Evolutionary conservation across 1,140 invertebrate genomes (phyloP), one percentile per base, ranked within the genome.

Genomic region (Apis cerana): DNA sequence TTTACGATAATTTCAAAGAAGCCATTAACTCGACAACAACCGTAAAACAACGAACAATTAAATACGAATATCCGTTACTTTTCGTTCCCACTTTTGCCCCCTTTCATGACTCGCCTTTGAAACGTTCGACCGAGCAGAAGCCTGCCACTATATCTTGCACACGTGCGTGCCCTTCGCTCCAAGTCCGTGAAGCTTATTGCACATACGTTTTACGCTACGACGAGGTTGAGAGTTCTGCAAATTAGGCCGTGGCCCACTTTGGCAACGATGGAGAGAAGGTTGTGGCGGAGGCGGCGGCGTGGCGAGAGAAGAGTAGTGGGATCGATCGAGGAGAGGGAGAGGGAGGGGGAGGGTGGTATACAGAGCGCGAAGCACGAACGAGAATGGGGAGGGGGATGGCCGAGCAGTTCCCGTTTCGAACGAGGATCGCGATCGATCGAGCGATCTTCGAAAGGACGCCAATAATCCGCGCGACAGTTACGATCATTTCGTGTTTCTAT

Each of bases 231-330:
- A 91, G 88, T 90, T 88, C 84, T 89, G 90, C 89, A 91, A 94
- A 94, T 94, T 93, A 90, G 92, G 91, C 92, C 93, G 91, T 94
- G 93, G 93, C 93, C 92, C 93, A 94, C 90, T 93, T 94, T 89
- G 86, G 65, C 70, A 69, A 83, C 83, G 82, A 90, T 80, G 86
- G 80, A 85, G 81, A 76, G 84, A 78, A 68, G 80, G 82, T 52
- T 77, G 67, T 33, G 64, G 67, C 59, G 12, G 59, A 17, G 77
- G 67, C 54, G 65, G 69, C 56, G 15, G 62, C 23, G 50, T 17
- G 21, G 23, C 62, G 11, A 75, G 61, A 79, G 80, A 68, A 71
- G 68, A 71, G 70, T 65, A 82, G 70, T 74, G 87, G 80, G 75
- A 84, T 80, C 80, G 85, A 90, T 78, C 82, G 80, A 75, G 80